phyloP scores from a whole-genome alignment of 2,113 vertebrate genomes.

The Sclerurus mexicanus region DNA sequence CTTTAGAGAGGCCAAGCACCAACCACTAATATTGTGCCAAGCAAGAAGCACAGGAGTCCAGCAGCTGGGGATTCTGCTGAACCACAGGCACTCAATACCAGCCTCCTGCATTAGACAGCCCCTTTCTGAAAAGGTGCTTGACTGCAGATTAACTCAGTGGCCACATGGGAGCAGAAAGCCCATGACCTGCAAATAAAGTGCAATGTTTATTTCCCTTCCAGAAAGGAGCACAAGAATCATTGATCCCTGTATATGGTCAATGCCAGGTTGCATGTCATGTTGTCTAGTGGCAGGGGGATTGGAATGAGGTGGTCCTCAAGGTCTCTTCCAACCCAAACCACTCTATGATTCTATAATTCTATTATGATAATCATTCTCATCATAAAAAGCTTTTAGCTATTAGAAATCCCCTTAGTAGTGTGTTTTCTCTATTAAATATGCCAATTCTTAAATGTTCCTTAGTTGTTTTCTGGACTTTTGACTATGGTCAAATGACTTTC shows the following conservation, averaged over 20 bases:
- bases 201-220: background rate
- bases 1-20: background rate
- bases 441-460: background rate
- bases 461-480: background rate
- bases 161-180: background rate
- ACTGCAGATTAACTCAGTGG: background rate
- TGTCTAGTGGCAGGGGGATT: rapidly evolving
- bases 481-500: background rate
- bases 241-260: background rate
- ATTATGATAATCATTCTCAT: background rate
- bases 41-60: background rate
- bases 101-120: background rate
- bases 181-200: background rate
- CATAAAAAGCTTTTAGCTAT: background rate
- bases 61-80: background rate
- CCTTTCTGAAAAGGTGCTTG: background rate
- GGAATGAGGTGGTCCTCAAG: background rate
- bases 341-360: background rate
- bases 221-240: background rate
- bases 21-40: background rate
- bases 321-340: background rate
- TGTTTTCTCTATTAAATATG: background rate
- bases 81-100: background rate
- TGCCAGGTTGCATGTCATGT: background rate
- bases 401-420: background rate